Conservation (phyloP, 2,113 vertebrate genomes). For the Dryoscopus gambensis region DNA sequence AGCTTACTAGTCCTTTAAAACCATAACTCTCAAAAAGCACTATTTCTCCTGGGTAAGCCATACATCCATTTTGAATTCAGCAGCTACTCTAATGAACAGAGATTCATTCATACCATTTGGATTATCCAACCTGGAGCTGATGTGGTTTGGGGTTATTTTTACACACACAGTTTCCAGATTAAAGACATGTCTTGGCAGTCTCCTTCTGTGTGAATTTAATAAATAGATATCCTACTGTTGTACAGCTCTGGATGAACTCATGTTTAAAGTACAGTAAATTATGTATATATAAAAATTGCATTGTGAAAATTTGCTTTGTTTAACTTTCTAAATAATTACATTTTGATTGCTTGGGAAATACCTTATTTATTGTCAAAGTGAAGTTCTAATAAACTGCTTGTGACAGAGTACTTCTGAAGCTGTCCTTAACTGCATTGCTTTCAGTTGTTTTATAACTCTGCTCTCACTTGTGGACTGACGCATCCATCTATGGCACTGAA, state of each 20-base stretch:
- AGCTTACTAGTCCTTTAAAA: not conserved
- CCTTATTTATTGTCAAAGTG: slow-evolving; percentile 61
- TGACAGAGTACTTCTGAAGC: slow-evolving; percentile 8
- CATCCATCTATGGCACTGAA: not conserved
- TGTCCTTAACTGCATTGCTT: not conserved
- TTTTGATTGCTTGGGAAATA: slow-evolving; percentile 44
- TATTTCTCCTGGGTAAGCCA: not conserved
- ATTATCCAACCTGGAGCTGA: not conserved
- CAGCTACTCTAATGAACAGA: not conserved
- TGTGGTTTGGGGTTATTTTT: not conserved
- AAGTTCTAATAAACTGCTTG: slow-evolving; percentile 63
- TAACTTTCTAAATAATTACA: slow-evolving; percentile 63
- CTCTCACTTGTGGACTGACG: not conserved
- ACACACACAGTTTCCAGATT: not conserved
- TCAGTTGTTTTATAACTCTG: not conserved
- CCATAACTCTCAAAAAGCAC: not conserved
- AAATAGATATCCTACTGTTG: not conserved
- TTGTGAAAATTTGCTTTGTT: slow-evolving; percentile 50
- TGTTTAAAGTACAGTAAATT: slow-evolving; percentile 52
- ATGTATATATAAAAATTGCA: slow-evolving; percentile 56
- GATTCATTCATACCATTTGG: not conserved
- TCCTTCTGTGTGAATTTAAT: not conserved
- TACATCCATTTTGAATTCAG: not conserved
- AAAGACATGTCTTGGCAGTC: not conserved
- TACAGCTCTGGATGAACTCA: slow-evolving; percentile 18